These are phyloP conservation scores for Caprella mutica DNA, from an alignment of 2,888 invertebrate species.

Conservation along the genomic window DNA sequence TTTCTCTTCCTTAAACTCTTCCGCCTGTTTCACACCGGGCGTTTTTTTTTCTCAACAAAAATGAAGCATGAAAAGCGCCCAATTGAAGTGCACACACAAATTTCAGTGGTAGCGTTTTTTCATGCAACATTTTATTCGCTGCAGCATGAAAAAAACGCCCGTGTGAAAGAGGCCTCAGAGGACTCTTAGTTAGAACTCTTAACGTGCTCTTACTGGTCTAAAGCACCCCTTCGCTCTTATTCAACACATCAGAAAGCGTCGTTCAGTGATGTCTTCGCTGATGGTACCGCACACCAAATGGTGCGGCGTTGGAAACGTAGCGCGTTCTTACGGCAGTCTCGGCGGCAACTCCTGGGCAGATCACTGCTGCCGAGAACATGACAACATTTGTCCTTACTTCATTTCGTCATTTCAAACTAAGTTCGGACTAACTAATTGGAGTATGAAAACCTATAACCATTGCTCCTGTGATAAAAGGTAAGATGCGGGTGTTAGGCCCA, in stretches of 20 bases:
- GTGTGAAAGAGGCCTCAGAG: too few species aligned
- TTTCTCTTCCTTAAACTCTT: too few species aligned
- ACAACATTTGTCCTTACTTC: slow-evolving; percentile 65
- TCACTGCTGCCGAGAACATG: slow-evolving; percentile 74
- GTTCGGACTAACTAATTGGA: slow-evolving; percentile 77
- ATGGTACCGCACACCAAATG: slow-evolving; percentile 49
- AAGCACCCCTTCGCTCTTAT: background rate
- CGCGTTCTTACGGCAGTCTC: slow-evolving; percentile 65
- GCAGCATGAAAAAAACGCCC: too few species aligned
- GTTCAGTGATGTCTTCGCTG: slow-evolving; percentile 17
- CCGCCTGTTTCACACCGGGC: too few species aligned
- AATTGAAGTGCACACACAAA: too few species aligned
- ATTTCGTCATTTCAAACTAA: slow-evolving; percentile 72
- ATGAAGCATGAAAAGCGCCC: too few species aligned
- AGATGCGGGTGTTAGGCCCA: background rate
- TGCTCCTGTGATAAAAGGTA: slow-evolving; percentile 86
- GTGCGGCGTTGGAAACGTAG: slow-evolving; percentile 81
- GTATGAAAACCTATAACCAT: slow-evolving; percentile 79
- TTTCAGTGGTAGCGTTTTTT: too few species aligned
- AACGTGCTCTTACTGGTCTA: too few species aligned
- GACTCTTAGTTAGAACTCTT: too few species aligned
- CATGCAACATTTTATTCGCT: too few species aligned
- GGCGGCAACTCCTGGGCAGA: slow-evolving; percentile 77
- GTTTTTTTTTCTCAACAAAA: too few species aligned
- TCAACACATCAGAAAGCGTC: slow-evolving; percentile 14